Evolutionary conservation across 2,113 vertebrate genomes (phyloP).

Genomic region (Eptatretus burgeri): DNA sequence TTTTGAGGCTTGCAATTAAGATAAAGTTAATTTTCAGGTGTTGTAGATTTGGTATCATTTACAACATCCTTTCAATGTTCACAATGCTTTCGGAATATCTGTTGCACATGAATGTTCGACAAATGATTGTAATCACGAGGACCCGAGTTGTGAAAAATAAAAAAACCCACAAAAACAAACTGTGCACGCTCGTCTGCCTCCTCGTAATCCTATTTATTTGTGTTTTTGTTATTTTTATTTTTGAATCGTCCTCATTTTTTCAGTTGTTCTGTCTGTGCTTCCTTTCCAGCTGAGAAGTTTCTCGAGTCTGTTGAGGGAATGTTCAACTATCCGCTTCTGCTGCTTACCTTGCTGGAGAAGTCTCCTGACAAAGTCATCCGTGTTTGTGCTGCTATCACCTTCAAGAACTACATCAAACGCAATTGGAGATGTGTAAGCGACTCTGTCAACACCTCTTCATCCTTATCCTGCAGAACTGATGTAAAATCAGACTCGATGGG

Average conservation of each 20-base stretch:
- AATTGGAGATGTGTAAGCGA: slow-evolving; percentile 89
- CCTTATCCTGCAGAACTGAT: no score
- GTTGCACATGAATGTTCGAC: no score
- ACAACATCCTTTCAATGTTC: no score
- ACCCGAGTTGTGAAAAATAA: no score
- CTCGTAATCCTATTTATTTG: background rate
- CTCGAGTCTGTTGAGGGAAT: slow-evolving; percentile 79
- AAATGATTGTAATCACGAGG: no score
- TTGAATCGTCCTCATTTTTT: background rate
- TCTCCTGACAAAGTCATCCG: slow-evolving; percentile 82
- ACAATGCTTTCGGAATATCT: no score
- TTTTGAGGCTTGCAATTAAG: no score
- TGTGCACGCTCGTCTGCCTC: background rate
- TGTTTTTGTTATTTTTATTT: slow-evolving; percentile 6
- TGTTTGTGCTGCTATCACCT: slow-evolving; percentile 79
- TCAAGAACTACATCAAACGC: slow-evolving; percentile 97
- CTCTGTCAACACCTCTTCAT: no score
- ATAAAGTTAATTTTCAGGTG: no score
- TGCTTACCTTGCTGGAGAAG: slow-evolving; percentile 64
- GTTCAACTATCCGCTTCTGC: slow-evolving; percentile 68
- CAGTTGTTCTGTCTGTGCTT: slow-evolving; percentile 10
- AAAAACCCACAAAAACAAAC: no score
- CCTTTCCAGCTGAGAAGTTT: slow-evolving; percentile 61
- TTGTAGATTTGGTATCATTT: no score
- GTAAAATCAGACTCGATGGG: no score